A percentile compares a stretch with the other conserved stretches of the same genome.
phyloP scores from a whole-genome alignment of 2,113 vertebrate genomes.

The Charina bottae region DNA sequence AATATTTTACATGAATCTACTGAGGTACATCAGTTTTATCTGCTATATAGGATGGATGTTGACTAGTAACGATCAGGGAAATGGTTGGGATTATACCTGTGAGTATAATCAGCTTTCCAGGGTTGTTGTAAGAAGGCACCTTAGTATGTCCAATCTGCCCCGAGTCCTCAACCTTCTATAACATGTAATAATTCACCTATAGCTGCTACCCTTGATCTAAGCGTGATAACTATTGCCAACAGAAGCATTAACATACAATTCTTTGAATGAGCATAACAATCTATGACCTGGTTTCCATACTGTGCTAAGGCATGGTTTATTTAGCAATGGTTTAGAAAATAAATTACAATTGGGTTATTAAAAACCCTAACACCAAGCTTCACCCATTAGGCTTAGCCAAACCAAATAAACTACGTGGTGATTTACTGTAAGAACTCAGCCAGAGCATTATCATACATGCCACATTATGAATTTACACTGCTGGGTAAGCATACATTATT shows the following conservation, averaged over 20 bases:
- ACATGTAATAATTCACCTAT: background rate
- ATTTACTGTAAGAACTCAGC: background rate
- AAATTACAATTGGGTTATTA: background rate
- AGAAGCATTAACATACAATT: background rate
- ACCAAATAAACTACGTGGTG: background rate
- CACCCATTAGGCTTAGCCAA: background rate
- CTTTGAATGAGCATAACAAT: background rate
- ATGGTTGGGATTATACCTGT: background rate
- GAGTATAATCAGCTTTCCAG: background rate
- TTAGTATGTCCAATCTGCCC: background rate
- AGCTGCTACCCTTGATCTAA: background rate
- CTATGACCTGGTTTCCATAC: background rate
- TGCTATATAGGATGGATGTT: background rate
- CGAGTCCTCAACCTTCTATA: background rate
- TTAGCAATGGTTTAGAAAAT: constrained; percentile 1
- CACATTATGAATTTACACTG: background rate
- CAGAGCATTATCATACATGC: background rate
- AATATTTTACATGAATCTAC: background rate
- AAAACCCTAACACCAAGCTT: background rate
- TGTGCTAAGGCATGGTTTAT: background rate
- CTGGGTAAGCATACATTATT: background rate
- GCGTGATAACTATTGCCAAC: background rate
- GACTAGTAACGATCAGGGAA: background rate
- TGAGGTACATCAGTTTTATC: background rate
- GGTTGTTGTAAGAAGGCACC: background rate